Evolutionary conservation across 2,888 invertebrate species (phyloP).

Genomic region (Polyommatus iphigenia): DNA sequence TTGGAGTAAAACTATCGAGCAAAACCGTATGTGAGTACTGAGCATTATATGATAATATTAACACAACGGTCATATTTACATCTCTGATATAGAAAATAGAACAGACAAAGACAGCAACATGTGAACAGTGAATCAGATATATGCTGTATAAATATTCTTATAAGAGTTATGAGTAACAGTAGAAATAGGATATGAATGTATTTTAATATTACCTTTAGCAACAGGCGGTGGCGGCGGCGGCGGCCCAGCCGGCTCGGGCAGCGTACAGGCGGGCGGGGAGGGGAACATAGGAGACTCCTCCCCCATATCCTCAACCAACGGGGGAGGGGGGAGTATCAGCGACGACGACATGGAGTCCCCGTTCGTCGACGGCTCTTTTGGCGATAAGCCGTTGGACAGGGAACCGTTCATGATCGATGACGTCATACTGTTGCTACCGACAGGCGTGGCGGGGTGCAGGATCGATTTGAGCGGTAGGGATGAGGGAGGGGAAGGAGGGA

Average conservation of each 20-base stretch:
- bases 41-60: no score
- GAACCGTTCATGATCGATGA: constrained; percentile 45
- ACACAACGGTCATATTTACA: no score
- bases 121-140: no score
- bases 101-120: no score
- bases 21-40: no score
- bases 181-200: no score
- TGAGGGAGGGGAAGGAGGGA: constrained; percentile 62
- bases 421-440: constrained; percentile 47
- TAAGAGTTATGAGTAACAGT: no score
- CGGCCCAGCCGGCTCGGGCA: constrained; percentile 89
- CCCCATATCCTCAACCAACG: constrained; percentile 40
- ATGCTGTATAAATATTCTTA: no score
- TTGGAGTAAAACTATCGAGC: no score
- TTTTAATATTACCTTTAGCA: constrained; percentile 53
- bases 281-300: constrained; percentile 41
- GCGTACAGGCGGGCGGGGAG: constrained; percentile 78
- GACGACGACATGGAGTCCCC: constrained; percentile 39
- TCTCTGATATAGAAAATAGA: no score
- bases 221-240: constrained; percentile 83
- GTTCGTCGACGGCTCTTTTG: constrained; percentile 41
- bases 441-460: constrained; percentile 51
- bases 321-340: constrained; percentile 59
- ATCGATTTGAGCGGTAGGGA: constrained; percentile 60
- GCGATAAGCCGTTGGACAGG: constrained; percentile 46